These are phyloP conservation scores for Cromileptes altivelis DNA, from an alignment of 2,113 vertebrate genomes.

Conservation along the genomic window DNA sequence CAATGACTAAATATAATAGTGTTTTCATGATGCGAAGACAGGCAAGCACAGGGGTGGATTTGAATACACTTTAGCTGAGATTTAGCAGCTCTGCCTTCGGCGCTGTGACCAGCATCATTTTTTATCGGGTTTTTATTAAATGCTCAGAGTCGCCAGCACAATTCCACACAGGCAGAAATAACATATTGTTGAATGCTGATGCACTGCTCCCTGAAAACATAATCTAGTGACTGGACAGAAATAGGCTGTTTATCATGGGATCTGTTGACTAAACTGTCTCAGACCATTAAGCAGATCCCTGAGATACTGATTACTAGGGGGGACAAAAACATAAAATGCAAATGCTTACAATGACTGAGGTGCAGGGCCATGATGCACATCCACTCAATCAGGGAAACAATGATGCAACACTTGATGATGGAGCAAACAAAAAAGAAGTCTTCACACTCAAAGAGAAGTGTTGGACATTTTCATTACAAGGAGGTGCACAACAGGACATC, in stretches of 20 bases:
- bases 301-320: constrained; percentile 67
- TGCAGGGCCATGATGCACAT: constrained; percentile 46
- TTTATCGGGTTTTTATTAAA: constrained; percentile 81
- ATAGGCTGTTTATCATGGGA: constrained; percentile 69
- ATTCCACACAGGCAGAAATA: constrained; percentile 58
- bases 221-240: constrained; percentile 64
- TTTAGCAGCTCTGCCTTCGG: constrained; percentile 70
- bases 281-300: constrained; percentile 72
- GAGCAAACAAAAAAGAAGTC: neutral
- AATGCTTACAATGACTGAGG: constrained; percentile 64
- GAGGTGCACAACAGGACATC: constrained; percentile 46
- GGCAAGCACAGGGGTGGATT: constrained; percentile 50
- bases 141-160: constrained; percentile 52
- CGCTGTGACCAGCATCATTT: constrained; percentile 64
- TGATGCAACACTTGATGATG: constrained; percentile 34
- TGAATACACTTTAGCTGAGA: constrained; percentile 74
- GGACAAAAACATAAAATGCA: constrained; percentile 66
- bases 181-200: constrained; percentile 70
- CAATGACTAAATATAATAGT: constrained; percentile 79
- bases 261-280: constrained; percentile 75
- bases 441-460: constrained; percentile 25
- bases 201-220: constrained; percentile 51
- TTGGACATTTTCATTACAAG: constrained; percentile 57
- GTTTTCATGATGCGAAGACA: constrained; percentile 71
- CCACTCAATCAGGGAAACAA: constrained; percentile 47